Percentiles rank a stretch among this genome's conserved stretches.
Conservation (phyloP, 2,888 invertebrate species). For the Abrostola tripartita region DNA sequence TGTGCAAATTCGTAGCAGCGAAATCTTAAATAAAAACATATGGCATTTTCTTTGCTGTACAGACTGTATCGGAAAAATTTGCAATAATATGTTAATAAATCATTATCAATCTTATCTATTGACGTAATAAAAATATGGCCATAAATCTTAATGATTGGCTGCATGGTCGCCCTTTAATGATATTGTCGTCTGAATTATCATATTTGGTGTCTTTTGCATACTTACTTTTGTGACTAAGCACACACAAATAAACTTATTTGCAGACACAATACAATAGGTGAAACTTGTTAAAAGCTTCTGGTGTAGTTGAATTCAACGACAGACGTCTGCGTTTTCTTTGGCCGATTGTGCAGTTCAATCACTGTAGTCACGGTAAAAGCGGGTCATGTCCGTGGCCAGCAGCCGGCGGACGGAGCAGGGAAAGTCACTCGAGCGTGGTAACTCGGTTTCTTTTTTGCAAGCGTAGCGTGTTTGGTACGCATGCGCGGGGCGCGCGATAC, state of each 20-base stretch:
- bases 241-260: neutral
- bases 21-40: too few relatives aligned
- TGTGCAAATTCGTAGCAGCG: too few relatives aligned
- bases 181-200: neutral
- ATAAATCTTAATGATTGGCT: conserved; percentile 17
- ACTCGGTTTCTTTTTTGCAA: conserved; percentile 83
- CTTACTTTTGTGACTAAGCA: neutral
- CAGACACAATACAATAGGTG: neutral
- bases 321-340: conserved; percentile 34
- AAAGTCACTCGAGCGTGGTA: conserved; percentile 79
- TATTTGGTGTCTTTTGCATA: neutral
- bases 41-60: too few relatives aligned
- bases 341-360: conserved; percentile 41
- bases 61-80: neutral
- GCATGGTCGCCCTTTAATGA: conserved; percentile 8
- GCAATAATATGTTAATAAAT: conserved; percentile 10
- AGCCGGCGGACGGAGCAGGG: conserved; percentile 69
- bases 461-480: conserved; percentile 73
- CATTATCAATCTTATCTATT: conserved; percentile 10
- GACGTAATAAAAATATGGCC: conserved; percentile 14
- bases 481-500: conserved; percentile 78
- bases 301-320: conserved; percentile 26
- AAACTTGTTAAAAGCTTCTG: conserved; percentile 51
- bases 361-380: conserved; percentile 75
- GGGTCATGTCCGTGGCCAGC: conserved; percentile 78